phyloP scores from a whole-genome alignment of 2,888 invertebrate species.

The Amphiduros pacificus region DNA sequence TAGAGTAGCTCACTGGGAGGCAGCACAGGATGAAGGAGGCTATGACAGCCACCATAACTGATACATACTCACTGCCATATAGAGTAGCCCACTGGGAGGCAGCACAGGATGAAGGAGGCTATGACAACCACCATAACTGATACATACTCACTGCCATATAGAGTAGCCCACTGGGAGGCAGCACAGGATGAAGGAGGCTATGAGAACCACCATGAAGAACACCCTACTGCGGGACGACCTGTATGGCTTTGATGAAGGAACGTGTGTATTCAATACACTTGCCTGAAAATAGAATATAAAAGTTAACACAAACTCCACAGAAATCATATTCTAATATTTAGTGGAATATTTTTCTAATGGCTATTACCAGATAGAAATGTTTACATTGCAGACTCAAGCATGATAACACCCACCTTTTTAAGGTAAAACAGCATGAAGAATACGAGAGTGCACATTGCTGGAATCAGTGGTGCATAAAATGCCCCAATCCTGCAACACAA shows the following conservation, averaged over 20 bases:
- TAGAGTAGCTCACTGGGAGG: too few species aligned
- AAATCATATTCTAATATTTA: neutral
- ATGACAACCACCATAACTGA: too few species aligned
- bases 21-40: too few species aligned
- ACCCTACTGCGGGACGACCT: slow-evolving; percentile 43
- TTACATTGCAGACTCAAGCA: too few species aligned
- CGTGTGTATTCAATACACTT: slow-evolving; percentile 41
- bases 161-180: slow-evolving; percentile 47
- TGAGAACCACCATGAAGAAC: slow-evolving; percentile 50
- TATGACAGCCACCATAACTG: too few species aligned
- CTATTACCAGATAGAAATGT: neutral
- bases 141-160: slow-evolving; percentile 46
- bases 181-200: slow-evolving; percentile 46
- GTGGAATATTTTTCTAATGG: neutral
- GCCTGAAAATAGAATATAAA: slow-evolving; percentile 32
- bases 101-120: too few species aligned
- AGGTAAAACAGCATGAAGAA: slow-evolving; percentile 80
- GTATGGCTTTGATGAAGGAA: slow-evolving; percentile 40
- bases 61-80: too few species aligned
- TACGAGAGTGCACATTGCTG: slow-evolving; percentile 72
- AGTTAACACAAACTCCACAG: neutral
- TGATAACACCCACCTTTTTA: slow-evolving; percentile 63
- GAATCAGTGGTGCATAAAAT: slow-evolving; percentile 81
- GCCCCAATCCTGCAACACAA: slow-evolving; percentile 67
- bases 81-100: too few species aligned